A percentile compares a stretch with the other conserved stretches of the same genome.
Conservation (phyloP, 2,888 invertebrate species). For the Agrotis exclamationis region DNA sequence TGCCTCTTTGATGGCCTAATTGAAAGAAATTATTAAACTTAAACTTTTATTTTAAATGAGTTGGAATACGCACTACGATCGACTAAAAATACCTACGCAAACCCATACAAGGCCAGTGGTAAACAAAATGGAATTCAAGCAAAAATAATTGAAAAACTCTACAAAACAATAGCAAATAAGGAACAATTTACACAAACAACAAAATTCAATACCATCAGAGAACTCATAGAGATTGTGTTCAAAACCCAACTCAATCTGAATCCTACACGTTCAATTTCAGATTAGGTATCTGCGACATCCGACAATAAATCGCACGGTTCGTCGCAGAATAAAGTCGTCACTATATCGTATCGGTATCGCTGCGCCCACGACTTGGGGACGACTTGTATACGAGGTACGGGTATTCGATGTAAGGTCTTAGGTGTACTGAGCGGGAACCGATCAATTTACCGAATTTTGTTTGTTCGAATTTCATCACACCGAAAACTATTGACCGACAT, state of each 20-base stretch:
- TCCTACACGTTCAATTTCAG: conserved; percentile 65
- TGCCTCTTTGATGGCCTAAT: no score
- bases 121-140: background rate
- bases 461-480: no score
- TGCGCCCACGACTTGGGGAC: conserved; percentile 74
- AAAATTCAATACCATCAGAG: conserved; percentile 24
- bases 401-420: conserved; percentile 21
- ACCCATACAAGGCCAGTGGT: no score
- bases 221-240: conserved; percentile 42
- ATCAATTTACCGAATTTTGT: no score
- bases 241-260: conserved; percentile 59
- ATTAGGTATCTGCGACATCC: conserved; percentile 64
- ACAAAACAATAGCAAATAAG: conserved; percentile 20
- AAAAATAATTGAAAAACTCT: background rate
- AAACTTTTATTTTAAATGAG: no score
- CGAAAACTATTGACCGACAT: no score
- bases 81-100: no score
- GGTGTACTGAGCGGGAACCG: conserved; percentile 23
- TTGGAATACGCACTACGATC: no score
- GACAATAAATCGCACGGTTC: conserved; percentile 78
- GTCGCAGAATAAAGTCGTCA: conserved; percentile 87
- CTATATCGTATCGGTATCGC: conserved; percentile 77
- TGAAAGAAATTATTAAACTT: no score
- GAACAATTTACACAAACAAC: conserved; percentile 28
- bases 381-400: conserved; percentile 69